A percentile compares a stretch with the other conserved stretches of the same genome.
These are phyloP conservation scores for Holcopasites calliopsidis DNA, from an alignment of 1,140 invertebrate species.

Conservation along the genomic window DNA sequence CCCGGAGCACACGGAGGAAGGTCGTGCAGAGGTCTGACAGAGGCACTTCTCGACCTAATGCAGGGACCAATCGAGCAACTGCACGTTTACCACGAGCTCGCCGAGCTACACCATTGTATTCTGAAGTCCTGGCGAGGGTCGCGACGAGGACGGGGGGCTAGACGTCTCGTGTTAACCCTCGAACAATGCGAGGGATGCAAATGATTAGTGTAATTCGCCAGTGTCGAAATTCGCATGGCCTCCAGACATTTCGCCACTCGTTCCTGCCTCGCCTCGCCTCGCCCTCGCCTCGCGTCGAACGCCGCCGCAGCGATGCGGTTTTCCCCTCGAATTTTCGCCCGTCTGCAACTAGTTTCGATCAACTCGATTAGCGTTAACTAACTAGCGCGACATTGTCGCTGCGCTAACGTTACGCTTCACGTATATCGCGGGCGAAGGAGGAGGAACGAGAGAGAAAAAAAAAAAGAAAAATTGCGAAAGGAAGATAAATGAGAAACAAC, in stretches of 20 bases:
- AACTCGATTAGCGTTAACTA: no score
- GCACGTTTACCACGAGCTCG: slow-evolving; percentile 1
- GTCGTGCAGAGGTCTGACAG: not conserved
- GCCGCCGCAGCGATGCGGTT: not conserved
- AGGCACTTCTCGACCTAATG: slow-evolving; percentile 9
- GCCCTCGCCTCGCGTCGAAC: not conserved
- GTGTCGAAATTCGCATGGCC: slow-evolving; percentile 39
- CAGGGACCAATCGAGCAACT: slow-evolving; percentile 21
- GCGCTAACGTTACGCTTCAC: no score
- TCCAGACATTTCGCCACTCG: not conserved
- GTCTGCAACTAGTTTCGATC: not conserved
- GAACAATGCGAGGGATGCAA: slow-evolving; percentile 42
- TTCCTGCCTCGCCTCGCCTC: no score
- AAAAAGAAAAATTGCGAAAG: no score
- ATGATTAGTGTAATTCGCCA: slow-evolving; percentile 48
- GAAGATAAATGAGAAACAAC: not conserved
- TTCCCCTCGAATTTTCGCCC: slow-evolving; percentile 4
- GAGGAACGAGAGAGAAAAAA: no score
- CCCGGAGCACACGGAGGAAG: not conserved
- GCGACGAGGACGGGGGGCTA: not conserved
- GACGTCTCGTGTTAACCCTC: slow-evolving; percentile 52
- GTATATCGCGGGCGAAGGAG: no score
- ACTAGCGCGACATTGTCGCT: no score
- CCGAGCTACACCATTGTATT: slow-evolving; percentile 33
- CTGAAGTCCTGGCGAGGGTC: slow-evolving; percentile 14